Conservation (phyloP, 2,113 vertebrate genomes). For the Dryoscopus gambensis region DNA sequence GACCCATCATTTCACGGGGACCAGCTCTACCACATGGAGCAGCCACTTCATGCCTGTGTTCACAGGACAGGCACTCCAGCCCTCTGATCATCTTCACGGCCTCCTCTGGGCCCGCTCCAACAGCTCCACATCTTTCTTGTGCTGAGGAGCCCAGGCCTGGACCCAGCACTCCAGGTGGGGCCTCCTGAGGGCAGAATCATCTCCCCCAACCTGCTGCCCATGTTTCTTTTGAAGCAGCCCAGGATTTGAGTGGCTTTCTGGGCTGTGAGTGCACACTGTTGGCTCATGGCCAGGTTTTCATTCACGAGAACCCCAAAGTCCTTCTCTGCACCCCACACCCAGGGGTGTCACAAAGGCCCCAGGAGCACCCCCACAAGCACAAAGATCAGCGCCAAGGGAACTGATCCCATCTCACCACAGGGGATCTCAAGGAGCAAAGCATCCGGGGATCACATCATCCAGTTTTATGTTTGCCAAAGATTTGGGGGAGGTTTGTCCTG, state of each 20-base stretch:
- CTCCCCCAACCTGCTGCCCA: background rate
- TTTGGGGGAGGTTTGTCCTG: background rate
- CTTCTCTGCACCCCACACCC: background rate
- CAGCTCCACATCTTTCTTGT: background rate
- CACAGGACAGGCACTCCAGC: background rate
- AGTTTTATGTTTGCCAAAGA: background rate
- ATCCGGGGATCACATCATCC: fast-evolving
- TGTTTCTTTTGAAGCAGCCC: background rate
- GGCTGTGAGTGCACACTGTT: background rate
- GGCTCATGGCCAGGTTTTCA: background rate
- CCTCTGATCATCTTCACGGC: no score
- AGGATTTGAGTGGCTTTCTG: background rate
- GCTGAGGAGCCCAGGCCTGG: background rate
- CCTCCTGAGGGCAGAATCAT: background rate
- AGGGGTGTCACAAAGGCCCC: background rate
- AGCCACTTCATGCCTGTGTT: background rate
- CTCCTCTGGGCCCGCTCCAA: background rate
- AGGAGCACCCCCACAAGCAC: background rate
- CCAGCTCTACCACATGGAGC: no score
- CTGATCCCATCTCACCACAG: background rate
- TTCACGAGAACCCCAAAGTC: fast-evolving
- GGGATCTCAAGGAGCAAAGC: background rate
- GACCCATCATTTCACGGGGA: no score
- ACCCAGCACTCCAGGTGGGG: background rate
- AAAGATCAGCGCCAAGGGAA: background rate